Base-by-base conservation (phyloP, 2,888 invertebrate genomes). In the Drosophila kambysellisi region DNA sequence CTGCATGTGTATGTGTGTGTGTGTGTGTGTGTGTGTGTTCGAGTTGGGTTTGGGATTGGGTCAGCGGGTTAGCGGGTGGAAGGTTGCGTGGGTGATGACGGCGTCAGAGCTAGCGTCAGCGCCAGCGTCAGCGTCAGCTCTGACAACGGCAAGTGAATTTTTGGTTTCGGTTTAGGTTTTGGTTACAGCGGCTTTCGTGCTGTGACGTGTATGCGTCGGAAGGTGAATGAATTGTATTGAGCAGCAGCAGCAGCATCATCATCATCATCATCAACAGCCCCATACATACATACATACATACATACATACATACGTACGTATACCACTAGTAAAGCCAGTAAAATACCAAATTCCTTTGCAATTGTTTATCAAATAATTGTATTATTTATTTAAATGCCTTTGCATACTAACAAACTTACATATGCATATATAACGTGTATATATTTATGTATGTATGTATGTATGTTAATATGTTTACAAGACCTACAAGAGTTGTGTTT, bases 61-160 rank as follows among this genome's bases (percentile, higher is more conserved):
- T 87, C 89, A 85, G 89, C 82, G 88, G 76, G 84, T 87, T 87
- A 84, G 72, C 68, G 84, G 70, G 74, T 79, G 82, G 70, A 84
- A 71, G 73, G 76, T 89, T 79, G 82, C 76, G 84, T 83, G 70
- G 75, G 72, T 70, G 81, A 72, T 67, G 72, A 74, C 74, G 71
- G 68, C 75, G 68, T 83, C 72, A 83, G 60, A 62, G 62, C 29
- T 29, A 37, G 54, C 54, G 53, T 35, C 52, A 33, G 52, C 52
- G 52, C 32, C 30, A 65, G 35, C 63, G 61, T 37, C 48, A 62
- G 64, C 67, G 64, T 25, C 60, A 63, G 69, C 53, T 71, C 76
- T 60, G 62, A 76, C 62, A 63, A 67, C 59, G 69, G 30, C 73
- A 73, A 85, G 68, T 70, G 69, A 67, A 74, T 72, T 79, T 76